Conservation (phyloP, 2,113 vertebrate genomes). For the Hemibagrus wyckioides region DNA sequence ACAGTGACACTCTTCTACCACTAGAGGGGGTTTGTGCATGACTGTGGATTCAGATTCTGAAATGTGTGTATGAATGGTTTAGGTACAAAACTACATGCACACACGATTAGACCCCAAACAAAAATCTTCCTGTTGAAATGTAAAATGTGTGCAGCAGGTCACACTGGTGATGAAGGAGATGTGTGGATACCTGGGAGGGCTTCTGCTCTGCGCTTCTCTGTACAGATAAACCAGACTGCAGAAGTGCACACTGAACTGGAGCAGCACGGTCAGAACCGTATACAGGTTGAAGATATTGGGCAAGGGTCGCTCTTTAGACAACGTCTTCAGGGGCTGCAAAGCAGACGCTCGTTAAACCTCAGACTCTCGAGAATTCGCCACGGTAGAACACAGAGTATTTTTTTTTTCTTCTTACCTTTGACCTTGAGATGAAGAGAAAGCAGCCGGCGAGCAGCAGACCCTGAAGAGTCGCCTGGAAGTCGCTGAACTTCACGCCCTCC, state of each 20-base stretch:
- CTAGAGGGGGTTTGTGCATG: neutral
- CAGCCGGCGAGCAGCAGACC: conserved; percentile 92
- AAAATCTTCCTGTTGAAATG: neutral
- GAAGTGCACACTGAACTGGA: conserved; percentile 95
- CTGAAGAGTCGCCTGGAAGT: conserved; percentile 94
- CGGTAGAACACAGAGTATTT: neutral
- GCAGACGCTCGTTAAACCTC: neutral
- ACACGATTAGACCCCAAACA: no score
- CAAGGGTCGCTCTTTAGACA: conserved; percentile 90
- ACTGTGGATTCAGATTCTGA: neutral
- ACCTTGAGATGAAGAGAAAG: conserved; percentile 98
- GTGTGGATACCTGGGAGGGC: conserved; percentile 76
- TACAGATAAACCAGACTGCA: conserved; percentile 90
- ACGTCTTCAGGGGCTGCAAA: conserved; percentile 87
- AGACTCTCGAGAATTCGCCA: neutral
- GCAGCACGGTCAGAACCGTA: conserved; percentile 89
- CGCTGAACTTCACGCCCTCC: conserved; percentile 96
- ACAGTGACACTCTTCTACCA: neutral
- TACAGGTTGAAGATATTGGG: conserved; percentile 98
- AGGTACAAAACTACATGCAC: no score
- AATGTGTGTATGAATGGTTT: neutral
- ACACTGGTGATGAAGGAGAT: no score
- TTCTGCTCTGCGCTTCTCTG: conserved; percentile 83
- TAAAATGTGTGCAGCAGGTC: no score
- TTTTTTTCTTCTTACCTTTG: conserved; percentile 79